Base-by-base conservation (phyloP, 2,888 invertebrate species). In the Melinaea marsaeus region DNA sequence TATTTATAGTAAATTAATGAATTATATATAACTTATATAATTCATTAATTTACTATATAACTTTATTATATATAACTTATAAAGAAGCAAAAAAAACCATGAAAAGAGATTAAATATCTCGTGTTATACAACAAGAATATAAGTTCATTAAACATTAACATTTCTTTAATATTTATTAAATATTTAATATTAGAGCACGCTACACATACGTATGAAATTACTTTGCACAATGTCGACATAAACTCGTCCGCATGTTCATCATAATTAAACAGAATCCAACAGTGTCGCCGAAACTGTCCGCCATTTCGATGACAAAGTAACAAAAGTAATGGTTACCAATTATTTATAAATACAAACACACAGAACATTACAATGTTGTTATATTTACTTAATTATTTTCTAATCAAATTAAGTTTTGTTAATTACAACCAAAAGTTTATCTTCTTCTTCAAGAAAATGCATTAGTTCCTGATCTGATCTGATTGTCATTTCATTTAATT, bases 281-380 rank as follows among this genome's bases (percentile, higher is more conserved):
- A 63, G 48, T 63, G 63, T 55, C 48, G 37, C 48, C 63, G 66
- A 63, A 62, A 61, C 22, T 22, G 64, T 64, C 61, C 58, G 71
- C 70, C 72, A 71, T 71, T 72, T 74, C 76, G 69, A 67, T 64
- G 64, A 65, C 62, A 63, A 69, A 62, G 74, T 74, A 75, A 76
- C 78, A 77, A 78, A 76, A 74, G 75, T 71, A 71, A 71, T 64
- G 65, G 64, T 69, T 22, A 9, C 74, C 74, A 48, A n/a, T 59
- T 54, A 79, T 77, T 79, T 77, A 76, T 72, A 67, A 74, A 72
- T 71, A 74, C 75, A 79, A 79, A 78, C 74, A 68, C 66, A 61
- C 35, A 55, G 42, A 42, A 42, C 2, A 42, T 42, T 9, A 9
- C 7, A 42, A 42, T 42, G 9, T 11, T 9, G 2, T 6, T 6